Percentiles rank a stretch among this genome's conserved stretches.
These are phyloP conservation scores for Falcunculus frontatus DNA, from an alignment of 2,113 vertebrate species.

Conservation along the genomic window DNA sequence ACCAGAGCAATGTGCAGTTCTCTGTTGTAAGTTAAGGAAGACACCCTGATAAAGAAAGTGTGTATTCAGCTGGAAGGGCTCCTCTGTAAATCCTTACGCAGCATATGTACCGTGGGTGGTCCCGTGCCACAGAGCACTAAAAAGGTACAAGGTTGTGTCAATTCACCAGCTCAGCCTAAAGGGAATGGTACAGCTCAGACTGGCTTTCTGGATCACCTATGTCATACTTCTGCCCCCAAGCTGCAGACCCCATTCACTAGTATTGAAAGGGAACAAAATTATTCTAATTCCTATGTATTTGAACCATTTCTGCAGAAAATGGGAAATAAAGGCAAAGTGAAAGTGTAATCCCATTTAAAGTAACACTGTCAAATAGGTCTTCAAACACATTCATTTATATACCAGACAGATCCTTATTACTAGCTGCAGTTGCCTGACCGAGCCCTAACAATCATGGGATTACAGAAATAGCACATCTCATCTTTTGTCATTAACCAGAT, in stretches of 20 bases:
- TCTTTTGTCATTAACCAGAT: background rate
- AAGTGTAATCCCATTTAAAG: background rate
- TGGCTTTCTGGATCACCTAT: background rate
- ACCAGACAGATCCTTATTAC: background rate
- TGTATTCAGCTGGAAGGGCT: background rate
- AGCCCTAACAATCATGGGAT: background rate
- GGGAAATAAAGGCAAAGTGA: background rate
- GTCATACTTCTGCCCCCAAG: background rate
- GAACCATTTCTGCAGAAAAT: background rate
- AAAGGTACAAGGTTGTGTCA: background rate
- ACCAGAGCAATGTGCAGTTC: background rate
- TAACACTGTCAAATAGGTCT: background rate
- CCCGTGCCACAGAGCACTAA: background rate
- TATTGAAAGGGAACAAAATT: background rate
- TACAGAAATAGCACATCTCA: background rate
- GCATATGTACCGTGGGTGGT: background rate
- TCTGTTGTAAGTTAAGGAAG: background rate
- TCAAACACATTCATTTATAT: background rate
- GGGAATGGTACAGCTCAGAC: background rate
- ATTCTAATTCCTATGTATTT: background rate
- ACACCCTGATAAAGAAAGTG: background rate
- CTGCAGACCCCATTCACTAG: background rate
- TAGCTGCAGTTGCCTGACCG: background rate
- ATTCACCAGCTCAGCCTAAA: background rate
- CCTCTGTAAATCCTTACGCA: background rate